Evolutionary conservation across 2,888 invertebrate species (phyloP).

Genomic region (Danaus chrysippus): DNA sequence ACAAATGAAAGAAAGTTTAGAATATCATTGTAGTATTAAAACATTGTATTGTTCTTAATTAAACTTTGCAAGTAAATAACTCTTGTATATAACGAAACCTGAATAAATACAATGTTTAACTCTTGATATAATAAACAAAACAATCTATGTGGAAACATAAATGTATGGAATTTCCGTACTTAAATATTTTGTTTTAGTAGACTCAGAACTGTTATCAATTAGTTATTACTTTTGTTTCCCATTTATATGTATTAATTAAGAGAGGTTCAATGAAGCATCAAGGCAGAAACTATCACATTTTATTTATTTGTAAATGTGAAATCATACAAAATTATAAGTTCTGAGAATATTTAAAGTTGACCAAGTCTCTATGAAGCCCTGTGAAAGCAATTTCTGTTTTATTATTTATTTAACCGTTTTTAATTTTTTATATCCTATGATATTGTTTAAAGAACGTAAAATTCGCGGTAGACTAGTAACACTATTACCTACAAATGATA

Average conservation of each 20-base stretch:
- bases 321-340: neutral
- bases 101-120: neutral
- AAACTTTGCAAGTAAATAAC: neutral
- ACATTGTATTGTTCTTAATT: conserved; percentile 6
- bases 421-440: too few species aligned
- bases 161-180: neutral
- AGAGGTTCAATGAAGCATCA: neutral
- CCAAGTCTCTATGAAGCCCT: neutral
- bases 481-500: conserved; percentile 10
- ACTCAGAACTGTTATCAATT: neutral
- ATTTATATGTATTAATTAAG: too few species aligned
- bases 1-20: conserved; percentile 8
- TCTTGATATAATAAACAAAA: too few species aligned
- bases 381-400: neutral
- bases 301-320: neutral
- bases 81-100: neutral
- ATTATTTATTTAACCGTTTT: neutral
- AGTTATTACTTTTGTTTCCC: neutral
- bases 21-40: conserved; percentile 5
- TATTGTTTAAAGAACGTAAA: neutral
- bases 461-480: conserved; percentile 2
- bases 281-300: neutral
- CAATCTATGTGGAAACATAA: neutral
- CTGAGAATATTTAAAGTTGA: conserved; percentile 3
- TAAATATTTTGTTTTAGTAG: neutral